Percentiles rank a stretch among this genome's conserved stretches.
Evolutionary conservation across 2,888 invertebrate genomes (phyloP).

Genomic region (Adelognathus sp.): DNA sequence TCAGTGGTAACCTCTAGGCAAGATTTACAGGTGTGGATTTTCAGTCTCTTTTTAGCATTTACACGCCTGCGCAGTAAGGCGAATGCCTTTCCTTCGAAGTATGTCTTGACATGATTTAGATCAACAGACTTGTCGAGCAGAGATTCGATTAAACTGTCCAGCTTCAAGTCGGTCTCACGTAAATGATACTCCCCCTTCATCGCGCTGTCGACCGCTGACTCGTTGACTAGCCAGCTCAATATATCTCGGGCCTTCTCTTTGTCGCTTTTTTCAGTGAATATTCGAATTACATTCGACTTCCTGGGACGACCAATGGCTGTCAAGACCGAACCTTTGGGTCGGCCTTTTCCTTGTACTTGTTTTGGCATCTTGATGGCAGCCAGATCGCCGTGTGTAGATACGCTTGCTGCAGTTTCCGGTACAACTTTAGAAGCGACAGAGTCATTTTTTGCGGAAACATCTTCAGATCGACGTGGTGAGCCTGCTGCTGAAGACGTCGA

Average conservation of each 20-base stretch:
- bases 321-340: conserved; percentile 5
- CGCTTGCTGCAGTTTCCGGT: neutral
- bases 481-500: too few species aligned
- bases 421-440: neutral
- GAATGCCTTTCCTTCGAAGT: neutral
- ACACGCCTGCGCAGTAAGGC: neutral
- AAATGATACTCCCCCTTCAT: neutral
- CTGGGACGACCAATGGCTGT: neutral
- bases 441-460: neutral
- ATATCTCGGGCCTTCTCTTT: neutral
- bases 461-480: too few species aligned
- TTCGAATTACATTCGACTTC: neutral
- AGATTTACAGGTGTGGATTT: neutral
- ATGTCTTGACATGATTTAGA: neutral
- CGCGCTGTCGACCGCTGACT: neutral
- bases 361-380: neutral
- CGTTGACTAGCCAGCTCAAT: neutral
- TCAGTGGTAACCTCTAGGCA: neutral
- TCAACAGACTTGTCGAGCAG: conserved; percentile 1
- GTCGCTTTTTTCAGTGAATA: neutral
- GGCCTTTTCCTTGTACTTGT: neutral
- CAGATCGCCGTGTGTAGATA: neutral
- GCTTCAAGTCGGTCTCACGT: neutral
- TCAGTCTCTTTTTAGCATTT: neutral
- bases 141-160: neutral